These are phyloP conservation scores for Neoseiulus cucumeris DNA, from an alignment of 1,140 invertebrate species.

Conservation along the genomic window DNA sequence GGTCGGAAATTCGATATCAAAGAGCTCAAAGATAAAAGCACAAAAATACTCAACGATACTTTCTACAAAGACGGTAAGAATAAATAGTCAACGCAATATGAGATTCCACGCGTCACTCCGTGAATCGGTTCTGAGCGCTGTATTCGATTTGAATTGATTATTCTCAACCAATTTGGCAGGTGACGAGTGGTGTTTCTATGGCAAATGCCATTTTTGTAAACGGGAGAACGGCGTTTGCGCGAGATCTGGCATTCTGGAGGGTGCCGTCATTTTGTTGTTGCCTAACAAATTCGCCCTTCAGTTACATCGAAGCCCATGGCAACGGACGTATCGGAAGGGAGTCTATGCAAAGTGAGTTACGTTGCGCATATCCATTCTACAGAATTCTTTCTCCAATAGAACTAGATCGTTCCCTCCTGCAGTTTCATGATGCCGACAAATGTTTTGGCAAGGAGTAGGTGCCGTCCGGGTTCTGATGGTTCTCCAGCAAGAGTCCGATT, in stretches of 20 bases:
- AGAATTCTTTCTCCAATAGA: not conserved
- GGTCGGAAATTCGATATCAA: constrained; percentile 22
- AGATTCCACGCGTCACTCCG: too few relatives aligned
- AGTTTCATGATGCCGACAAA: not conserved
- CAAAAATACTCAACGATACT: constrained; percentile 39
- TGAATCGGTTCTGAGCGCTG: too few relatives aligned
- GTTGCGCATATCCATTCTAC: not conserved
- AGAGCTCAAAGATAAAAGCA: constrained; percentile 21
- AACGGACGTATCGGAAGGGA: constrained; percentile 56
- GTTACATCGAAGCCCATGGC: constrained; percentile 62
- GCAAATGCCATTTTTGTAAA: constrained; percentile 70
- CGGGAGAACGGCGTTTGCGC: constrained; percentile 58
- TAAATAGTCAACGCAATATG: too few relatives aligned
- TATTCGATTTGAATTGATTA: too few relatives aligned
- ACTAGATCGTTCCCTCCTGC: not conserved
- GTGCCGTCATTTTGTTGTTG: constrained; percentile 61
- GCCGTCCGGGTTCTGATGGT: not conserved
- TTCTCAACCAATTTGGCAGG: constrained; percentile 13
- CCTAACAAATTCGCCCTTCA: constrained; percentile 41
- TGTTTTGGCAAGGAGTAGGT: not conserved
- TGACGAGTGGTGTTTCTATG: constrained; percentile 54
- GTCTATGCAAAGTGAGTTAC: constrained; percentile 37
- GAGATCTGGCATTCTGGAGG: constrained; percentile 42
- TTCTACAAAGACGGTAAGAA: constrained; percentile 30
- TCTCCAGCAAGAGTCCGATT: not conserved